Evolutionary conservation across 2,888 invertebrate species (phyloP).

Genomic region (Catocala sponsa): DNA sequence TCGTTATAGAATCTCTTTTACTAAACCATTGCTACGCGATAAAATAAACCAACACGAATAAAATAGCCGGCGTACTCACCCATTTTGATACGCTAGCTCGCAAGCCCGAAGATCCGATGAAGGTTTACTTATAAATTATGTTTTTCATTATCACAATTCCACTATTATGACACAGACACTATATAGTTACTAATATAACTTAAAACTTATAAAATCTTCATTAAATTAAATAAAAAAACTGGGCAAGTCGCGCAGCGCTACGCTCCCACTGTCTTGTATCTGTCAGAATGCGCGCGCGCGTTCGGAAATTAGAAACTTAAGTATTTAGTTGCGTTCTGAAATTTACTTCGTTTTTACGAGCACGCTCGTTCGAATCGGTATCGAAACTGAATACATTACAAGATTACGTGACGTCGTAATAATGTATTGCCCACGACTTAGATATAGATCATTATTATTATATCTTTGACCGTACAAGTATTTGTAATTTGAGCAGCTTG

Average conservation of each 20-base stretch:
- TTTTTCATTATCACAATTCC: conserved; percentile 71
- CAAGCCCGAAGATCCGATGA: conserved; percentile 52
- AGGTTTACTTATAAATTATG: conserved; percentile 55
- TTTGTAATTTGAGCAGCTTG: background rate
- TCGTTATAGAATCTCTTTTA: conserved; percentile 14
- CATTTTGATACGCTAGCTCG: conserved; percentile 70
- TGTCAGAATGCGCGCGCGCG: conserved; percentile 64
- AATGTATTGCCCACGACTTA: background rate
- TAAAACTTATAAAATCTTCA: conserved; percentile 45
- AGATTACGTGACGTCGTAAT: background rate
- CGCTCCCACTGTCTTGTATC: conserved; percentile 51
- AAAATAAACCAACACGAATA: conserved; percentile 53
- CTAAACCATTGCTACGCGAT: conserved; percentile 15
- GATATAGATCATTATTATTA: no score
- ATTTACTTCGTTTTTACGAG: conserved; percentile 9
- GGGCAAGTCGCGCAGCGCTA: conserved; percentile 23
- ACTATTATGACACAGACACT: conserved; percentile 64
- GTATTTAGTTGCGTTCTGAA: conserved; percentile 43
- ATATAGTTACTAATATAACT: conserved; percentile 39
- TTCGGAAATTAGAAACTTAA: conserved; percentile 52
- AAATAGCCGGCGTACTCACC: conserved; percentile 79
- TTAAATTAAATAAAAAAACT: conserved; percentile 45
- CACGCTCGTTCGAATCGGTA: conserved; percentile 31
- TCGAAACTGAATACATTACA: conserved; percentile 24
- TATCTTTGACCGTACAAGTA: background rate